Evolutionary conservation across 1,140 invertebrate genomes (phyloP).

Genomic region (Listronotus oregonensis): DNA sequence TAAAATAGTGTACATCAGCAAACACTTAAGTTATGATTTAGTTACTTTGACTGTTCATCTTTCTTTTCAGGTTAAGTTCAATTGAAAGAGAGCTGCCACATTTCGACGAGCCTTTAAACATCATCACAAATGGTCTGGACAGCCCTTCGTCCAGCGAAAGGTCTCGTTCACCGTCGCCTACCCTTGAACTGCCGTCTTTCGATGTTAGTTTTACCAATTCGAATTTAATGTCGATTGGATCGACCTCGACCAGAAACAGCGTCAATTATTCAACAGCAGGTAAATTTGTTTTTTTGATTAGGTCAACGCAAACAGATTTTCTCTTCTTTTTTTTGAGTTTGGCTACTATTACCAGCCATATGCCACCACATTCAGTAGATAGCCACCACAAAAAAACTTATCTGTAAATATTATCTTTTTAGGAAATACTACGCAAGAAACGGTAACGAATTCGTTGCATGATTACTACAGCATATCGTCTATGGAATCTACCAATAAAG

Average conservation of each 20-base stretch:
- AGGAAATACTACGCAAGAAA: constrained; percentile 13
- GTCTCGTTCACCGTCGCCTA: constrained; percentile 51
- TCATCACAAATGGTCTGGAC: constrained; percentile 44
- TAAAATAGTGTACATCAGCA: too few relatives aligned
- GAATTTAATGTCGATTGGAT: background rate
- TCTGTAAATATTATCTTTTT: background rate
- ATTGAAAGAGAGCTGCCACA: constrained; percentile 42
- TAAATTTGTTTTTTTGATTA: constrained; percentile 10
- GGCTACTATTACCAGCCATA: too few relatives aligned
- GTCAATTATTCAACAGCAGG: constrained; percentile 36
- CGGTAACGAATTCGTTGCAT: constrained; percentile 29
- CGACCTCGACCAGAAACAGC: constrained; percentile 19
- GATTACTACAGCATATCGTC: constrained; percentile 40
- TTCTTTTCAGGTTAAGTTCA: constrained; percentile 38
- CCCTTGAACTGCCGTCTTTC: constrained; percentile 43
- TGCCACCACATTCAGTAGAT: too few relatives aligned
- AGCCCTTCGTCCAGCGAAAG: constrained; percentile 44
- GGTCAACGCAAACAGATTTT: background rate
- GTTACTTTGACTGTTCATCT: background rate
- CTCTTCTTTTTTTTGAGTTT: too few relatives aligned
- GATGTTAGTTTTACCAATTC: constrained; percentile 39
- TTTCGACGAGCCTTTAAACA: constrained; percentile 42
- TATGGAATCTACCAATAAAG: constrained; percentile 44
- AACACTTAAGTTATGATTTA: too few relatives aligned
- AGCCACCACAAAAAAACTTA: too few relatives aligned